Conservation (phyloP, 2,797 vertebrate genomes). For the Sorex maritimensis region DNA sequence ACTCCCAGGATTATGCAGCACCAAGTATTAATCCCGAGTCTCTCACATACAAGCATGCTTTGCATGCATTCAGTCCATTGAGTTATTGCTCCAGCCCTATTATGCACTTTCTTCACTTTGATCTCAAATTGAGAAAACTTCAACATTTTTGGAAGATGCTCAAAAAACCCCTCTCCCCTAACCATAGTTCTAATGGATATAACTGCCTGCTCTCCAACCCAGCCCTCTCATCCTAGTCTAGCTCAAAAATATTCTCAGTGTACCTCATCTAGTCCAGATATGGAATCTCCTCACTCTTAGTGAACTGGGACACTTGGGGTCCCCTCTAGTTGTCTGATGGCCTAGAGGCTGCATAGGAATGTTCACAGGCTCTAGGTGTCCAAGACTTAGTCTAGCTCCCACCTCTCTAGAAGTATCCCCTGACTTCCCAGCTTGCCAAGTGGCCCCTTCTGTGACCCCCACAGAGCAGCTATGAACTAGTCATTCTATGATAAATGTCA, state of each 20-base stretch:
- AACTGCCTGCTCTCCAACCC: not conserved
- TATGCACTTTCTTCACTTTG: not conserved
- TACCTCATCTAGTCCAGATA: not conserved
- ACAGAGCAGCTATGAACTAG: not conserved
- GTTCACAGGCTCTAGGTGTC: not conserved
- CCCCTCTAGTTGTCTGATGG: not conserved
- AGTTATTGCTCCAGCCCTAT: not conserved
- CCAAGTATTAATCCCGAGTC: too few species aligned
- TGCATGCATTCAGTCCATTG: too few species aligned
- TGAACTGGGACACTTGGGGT: not conserved
- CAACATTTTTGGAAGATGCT: conserved; percentile 45
- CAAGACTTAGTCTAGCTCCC: not conserved
- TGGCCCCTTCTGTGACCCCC: not conserved
- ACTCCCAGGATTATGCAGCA: too few species aligned
- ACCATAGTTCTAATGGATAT: not conserved
- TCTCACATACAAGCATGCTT: too few species aligned
- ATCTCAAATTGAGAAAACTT: conserved; percentile 46
- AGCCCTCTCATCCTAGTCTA: not conserved
- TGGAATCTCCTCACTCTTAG: not conserved
- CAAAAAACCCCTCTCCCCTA: conserved; percentile 16
- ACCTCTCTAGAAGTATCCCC: not conserved
- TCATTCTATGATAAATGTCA: not conserved
- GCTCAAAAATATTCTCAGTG: not conserved
- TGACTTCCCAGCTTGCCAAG: not conserved
- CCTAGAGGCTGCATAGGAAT: not conserved